Conservation (phyloP, 2,113 vertebrate species). For the Hydrochoerus hydrochaeris region DNA sequence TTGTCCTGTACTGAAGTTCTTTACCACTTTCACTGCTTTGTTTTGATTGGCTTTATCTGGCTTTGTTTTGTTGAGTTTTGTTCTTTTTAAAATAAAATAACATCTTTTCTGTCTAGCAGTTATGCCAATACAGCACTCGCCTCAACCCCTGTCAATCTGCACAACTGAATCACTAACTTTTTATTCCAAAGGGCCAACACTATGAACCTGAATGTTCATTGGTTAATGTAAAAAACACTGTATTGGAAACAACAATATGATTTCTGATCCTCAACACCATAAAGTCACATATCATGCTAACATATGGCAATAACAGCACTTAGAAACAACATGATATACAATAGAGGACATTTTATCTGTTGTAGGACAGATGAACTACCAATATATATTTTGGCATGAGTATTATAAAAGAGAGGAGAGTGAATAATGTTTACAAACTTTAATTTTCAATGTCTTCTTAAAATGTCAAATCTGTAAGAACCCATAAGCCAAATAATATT, state of each 20-base stretch:
- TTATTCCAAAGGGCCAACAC: background rate
- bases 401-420: background rate
- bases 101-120: too few species aligned
- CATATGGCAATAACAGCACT: background rate
- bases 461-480: conserved; percentile 20
- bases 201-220: background rate
- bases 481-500: background rate
- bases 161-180: conserved; percentile 26
- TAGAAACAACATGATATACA: background rate
- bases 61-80: too few species aligned
- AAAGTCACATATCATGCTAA: background rate
- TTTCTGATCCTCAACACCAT: background rate
- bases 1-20: too few species aligned
- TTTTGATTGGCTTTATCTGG: too few species aligned
- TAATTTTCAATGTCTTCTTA: background rate
- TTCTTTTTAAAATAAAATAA: too few species aligned
- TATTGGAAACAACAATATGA: background rate
- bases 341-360: background rate
- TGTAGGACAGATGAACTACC: background rate
- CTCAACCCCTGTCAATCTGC: background rate
- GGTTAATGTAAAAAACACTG: background rate
- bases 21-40: too few species aligned
- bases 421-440: background rate
- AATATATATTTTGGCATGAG: background rate
- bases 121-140: background rate